phyloP scores from a whole-genome alignment of 2,113 vertebrate genomes.

The Xyliphius kryptos region DNA sequence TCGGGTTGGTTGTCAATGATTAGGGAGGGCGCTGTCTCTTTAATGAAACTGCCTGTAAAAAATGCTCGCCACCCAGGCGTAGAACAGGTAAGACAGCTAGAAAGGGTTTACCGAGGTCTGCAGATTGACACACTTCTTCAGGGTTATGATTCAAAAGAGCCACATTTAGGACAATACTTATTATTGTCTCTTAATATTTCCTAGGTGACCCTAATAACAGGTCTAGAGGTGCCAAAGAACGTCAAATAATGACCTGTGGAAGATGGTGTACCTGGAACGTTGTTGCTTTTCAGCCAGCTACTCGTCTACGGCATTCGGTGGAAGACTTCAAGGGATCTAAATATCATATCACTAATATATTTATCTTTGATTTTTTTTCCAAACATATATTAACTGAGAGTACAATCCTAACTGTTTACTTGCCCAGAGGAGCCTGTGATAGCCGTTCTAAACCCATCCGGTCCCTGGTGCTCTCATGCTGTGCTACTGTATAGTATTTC shows the following conservation, averaged over 20 bases:
- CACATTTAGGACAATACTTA: neutral
- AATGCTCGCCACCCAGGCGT: too few species aligned
- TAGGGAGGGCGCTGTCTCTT: too few species aligned
- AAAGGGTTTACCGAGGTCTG: too few species aligned
- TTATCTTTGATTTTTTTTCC: neutral
- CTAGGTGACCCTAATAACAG: slow-evolving; percentile 87
- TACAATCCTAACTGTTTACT: slow-evolving; percentile 9
- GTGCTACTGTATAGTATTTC: neutral
- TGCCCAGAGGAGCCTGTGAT: too few species aligned
- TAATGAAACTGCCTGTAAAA: too few species aligned
- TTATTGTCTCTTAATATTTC: slow-evolving; percentile 37
- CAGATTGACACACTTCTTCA: too few species aligned
- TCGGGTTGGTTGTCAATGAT: too few species aligned
- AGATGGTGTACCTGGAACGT: neutral
- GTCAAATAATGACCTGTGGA: slow-evolving; percentile 53
- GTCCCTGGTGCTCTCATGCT: too few species aligned
- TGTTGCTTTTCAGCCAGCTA: neutral
- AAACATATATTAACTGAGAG: slow-evolving; percentile 20
- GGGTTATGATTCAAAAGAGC: neutral
- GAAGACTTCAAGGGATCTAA: slow-evolving; percentile 11
- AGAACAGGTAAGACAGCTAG: too few species aligned
- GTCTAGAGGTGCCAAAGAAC: slow-evolving; percentile 83
- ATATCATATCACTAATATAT: slow-evolving; percentile 5
- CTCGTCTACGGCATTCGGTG: neutral
- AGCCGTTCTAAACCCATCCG: too few species aligned